Conservation (phyloP, 2,797 vertebrate species). For the Falco rusticolus region DNA sequence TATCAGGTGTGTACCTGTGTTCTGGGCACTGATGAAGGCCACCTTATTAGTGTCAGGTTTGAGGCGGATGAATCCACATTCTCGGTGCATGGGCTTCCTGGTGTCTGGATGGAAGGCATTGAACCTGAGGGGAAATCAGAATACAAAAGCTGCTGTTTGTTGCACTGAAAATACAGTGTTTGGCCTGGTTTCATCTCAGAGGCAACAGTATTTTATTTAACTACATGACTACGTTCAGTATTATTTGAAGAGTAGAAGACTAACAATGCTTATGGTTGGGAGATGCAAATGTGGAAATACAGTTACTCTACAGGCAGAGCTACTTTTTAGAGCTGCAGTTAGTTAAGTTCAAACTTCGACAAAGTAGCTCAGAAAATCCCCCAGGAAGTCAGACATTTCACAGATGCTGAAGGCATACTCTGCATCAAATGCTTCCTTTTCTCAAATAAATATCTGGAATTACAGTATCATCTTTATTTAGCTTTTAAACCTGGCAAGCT, state of each 20-base stretch:
- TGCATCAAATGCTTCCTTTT: background rate
- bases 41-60: conserved; percentile 91
- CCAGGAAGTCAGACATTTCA: background rate
- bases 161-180: background rate
- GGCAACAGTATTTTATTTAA: background rate
- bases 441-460: background rate
- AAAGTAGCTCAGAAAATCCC: background rate
- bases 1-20: conserved; percentile 83
- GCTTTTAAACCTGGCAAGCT: background rate
- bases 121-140: conserved; percentile 80
- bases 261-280: rapidly evolving
- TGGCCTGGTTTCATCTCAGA: background rate
- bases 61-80: conserved; percentile 93
- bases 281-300: background rate
- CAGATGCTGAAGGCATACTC: background rate
- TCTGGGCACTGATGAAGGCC: conserved; percentile 96
- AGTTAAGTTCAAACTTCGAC: background rate
- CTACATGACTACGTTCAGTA: background rate
- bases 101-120: conserved; percentile 90
- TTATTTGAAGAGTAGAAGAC: background rate
- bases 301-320: background rate
- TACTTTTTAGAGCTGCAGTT: background rate
- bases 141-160: background rate
- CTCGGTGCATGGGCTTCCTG: conserved; percentile 91
- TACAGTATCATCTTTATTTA: background rate